A percentile compares a stretch with the other conserved stretches of the same genome.
phyloP scores from a whole-genome alignment of 1,140 invertebrate species.

The Cydia amplana region DNA sequence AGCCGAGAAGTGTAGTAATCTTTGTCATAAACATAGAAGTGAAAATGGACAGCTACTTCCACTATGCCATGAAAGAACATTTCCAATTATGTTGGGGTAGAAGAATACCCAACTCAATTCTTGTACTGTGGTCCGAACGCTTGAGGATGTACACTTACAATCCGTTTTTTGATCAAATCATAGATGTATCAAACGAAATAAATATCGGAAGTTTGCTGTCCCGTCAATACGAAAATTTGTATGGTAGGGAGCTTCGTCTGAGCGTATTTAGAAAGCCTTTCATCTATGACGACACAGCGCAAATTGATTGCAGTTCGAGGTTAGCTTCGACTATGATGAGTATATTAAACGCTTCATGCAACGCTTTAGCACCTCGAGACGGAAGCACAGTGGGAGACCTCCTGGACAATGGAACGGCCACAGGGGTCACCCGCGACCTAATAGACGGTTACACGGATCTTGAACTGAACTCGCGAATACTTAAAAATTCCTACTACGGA shows the following conservation, averaged over 20 bases:
- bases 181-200: constrained; percentile 58
- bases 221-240: constrained; percentile 59
- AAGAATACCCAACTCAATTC: constrained; percentile 65
- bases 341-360: constrained; percentile 64
- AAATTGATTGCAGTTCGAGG: constrained; percentile 57
- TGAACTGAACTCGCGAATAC: constrained; percentile 67
- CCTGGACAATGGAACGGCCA: constrained; percentile 64
- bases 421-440: constrained; percentile 67
- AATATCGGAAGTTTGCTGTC: constrained; percentile 51
- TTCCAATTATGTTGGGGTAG: constrained; percentile 64
- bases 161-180: constrained; percentile 59
- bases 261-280: constrained; percentile 68
- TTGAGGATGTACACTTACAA: constrained; percentile 67
- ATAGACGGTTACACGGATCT: constrained; percentile 69
- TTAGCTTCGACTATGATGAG: constrained; percentile 59
- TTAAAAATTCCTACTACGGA: constrained; percentile 66
- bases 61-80: constrained; percentile 57
- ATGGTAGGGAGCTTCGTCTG: constrained; percentile 57
- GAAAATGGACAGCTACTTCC: constrained; percentile 59
- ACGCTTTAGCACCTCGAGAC: constrained; percentile 61
- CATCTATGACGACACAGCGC: constrained; percentile 53
- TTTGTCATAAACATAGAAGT: constrained; percentile 65
- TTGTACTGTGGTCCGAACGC: constrained; percentile 54
- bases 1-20: constrained; percentile 68
- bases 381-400: constrained; percentile 66